Evolutionary conservation across 2,888 invertebrate species (phyloP), one percentile per base, ranked within the genome.

Genomic region (Osedax frankpressi): DNA sequence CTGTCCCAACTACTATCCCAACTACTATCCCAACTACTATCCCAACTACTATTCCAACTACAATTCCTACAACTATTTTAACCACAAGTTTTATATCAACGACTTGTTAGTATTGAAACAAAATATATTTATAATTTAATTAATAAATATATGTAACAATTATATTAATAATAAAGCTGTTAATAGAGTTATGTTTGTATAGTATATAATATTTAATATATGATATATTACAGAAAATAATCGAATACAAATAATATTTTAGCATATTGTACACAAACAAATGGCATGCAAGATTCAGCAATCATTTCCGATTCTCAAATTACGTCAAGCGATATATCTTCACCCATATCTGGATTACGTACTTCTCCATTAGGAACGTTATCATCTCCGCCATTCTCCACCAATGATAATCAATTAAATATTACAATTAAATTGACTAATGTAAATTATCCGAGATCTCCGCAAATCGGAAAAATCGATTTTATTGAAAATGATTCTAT

Each of bases 401-500:
- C 44, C 11, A 44, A 44, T 44, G 44, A 44, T 44, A 44, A 6
- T 11, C 44, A 44, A 19, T 29, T 69, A 69, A 69, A 69, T 28
- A 29, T 69, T 25, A 69, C 69, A 19, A 69, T 69, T 25, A 28
- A 28, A 29, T 28, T 69, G 69, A 69, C 69, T 28, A 69, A 69
- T n/a, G 29, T 14, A 27, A 29, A 69, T n/a, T 69, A 19, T n/a
- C 69, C 69, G 6, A 28, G 28, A 26, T 27, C 28, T 19, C 69
- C 69, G 11, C 69, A 69, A 28, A 11, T 69, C 29, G 69, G 69
- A 69, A 69, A 69, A 29, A 29, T 69, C 29, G 69, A 69, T 69
- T 6, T 69, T 28, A 2, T 69, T 28, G 69, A 69, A 28, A 24
- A n/a, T 14, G 14, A 25, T 25, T 69, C 69, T 29, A 69, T 2